Evolutionary conservation across 2,888 invertebrate genomes (phyloP), one percentile per base, ranked within the genome.

Genomic region (Enchytraeus crypticus): DNA sequence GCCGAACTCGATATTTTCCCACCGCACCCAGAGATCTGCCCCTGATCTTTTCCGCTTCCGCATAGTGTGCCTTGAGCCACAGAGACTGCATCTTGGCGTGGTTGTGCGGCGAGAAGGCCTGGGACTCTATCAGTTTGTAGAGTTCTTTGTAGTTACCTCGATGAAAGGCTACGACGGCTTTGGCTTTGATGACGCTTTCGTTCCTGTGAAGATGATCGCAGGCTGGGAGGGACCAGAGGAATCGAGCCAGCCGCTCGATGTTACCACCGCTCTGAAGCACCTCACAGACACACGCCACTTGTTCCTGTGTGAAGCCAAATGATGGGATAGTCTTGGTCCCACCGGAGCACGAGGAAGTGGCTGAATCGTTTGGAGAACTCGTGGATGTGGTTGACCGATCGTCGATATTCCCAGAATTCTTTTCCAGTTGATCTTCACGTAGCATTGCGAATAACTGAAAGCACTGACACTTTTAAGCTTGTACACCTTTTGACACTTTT

Each of bases 271-370:
- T 93, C 75, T 92, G 90, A 47, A 97, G 83, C 78, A 92, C 91
- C 86, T 98, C 97, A 82, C 97, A 98, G 61, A 97, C 96, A 82
- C 96, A 97, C 69, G 96, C 93, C 76, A 98, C 96, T 82, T 98
- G 96, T 82, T 96, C 95, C 84, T 93, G 93, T 72, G 95, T 95
- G 84, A 96, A 96, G 53, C 59, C 53, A 23, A 59, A 59, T 27
- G 57, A 57, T 2, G 59, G 73, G 1, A 51, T 30, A 21, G 29
- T 27, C 70, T 53, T 72, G 21, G 53, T n/a, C 14, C 43, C 43
- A n/a, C 43, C 43, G 64, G 54, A 18, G 8, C 38, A 32, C 38
- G 11, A 8, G 11, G 30, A 49, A 47, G 14, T 53, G 26, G 34
- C 43, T 8, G 29, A 2, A 2, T n/a, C 46, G 4, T 33, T 34